Evolutionary conservation across 2,113 vertebrate genomes (phyloP), one percentile per base, ranked within the genome.

Genomic region (Apteryx owenii): DNA sequence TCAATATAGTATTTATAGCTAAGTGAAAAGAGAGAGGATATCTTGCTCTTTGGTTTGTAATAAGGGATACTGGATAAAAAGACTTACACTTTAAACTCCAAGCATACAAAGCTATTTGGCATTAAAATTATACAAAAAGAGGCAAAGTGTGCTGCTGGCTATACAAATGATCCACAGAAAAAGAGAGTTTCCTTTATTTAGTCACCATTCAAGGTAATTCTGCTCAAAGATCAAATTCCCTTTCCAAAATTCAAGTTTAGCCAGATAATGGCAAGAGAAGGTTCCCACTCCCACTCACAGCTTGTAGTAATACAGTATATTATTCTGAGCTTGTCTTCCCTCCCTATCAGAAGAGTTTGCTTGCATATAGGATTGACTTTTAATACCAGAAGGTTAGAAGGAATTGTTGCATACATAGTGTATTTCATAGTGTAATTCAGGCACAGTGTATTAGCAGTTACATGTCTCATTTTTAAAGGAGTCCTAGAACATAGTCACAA

Each of bases 201-300:
- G 15, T 10, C 8, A 8, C 19, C 16, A 80, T 25, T 9, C 21
- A 87, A 79, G 46, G 48, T 10, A 61, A 18, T 18, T 89, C 58
- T 92, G 33, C 64, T 58, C 46, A 84, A 89, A 88, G 73, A 93
- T 38, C 62, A 97, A 92, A 88, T 89, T 96, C 20, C 40, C 65
- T 78, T 95, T 69, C 82, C 53, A 73, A 81, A 73, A 92, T 29
- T 88, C 72, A 61, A 15, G 26, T 36, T 54, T 44, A 96, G 36
- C 33, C 78, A 95, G 77, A 84, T 17, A 79, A 83, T 38, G 15
- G 36, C 19, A 44, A 53, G 31, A 22, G 21, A 88, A 65, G 22
- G 4, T 15, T 42, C 71, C n/a, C 36, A 62, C 18, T 31, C 60
- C 56, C n/a, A 71, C 8, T 23, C 44, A 64, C 46, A 70, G 38